A percentile compares a stretch with the other conserved stretches of the same genome.
phyloP scores from a whole-genome alignment of 2,888 invertebrate species.

The Acanthosepion esculentum region DNA sequence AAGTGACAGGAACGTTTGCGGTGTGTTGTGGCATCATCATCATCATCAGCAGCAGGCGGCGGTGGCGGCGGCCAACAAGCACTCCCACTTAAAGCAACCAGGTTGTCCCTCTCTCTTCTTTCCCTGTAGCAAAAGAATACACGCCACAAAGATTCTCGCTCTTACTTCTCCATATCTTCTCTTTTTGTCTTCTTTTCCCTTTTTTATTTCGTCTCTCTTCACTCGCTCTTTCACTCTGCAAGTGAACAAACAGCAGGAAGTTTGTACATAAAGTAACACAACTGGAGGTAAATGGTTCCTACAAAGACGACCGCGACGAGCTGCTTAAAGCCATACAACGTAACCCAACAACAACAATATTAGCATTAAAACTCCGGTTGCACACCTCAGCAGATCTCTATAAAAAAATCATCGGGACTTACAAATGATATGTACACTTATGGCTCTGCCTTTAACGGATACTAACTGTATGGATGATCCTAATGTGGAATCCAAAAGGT shows the following conservation, averaged over 20 bases:
- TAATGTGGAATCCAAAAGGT: not conserved
- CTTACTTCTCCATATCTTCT: not conserved
- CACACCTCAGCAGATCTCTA: not conserved
- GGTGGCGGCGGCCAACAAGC: not conserved
- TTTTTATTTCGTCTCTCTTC: not conserved
- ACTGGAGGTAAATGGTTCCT: constrained; percentile 21
- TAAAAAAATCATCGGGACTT: not conserved
- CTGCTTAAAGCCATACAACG: not conserved
- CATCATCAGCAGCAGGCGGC: not conserved
- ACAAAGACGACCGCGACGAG: not conserved
- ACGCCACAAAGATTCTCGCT: not conserved
- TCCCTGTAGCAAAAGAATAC: too few relatives aligned
- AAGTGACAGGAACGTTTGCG: not conserved
- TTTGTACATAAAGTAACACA: not conserved
- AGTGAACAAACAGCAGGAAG: not conserved
- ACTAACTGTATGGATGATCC: not conserved
- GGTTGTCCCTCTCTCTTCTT: too few relatives aligned
- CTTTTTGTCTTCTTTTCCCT: not conserved
- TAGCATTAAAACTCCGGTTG: not conserved
- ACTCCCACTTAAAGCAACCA: constrained; percentile 22
- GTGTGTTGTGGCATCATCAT: not conserved
- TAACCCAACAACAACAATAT: not conserved
- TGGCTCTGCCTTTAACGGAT: not conserved
- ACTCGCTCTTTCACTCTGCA: not conserved
- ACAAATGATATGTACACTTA: constrained; percentile 14